Evolutionary conservation across 2,113 vertebrate genomes (phyloP).

Genomic region (Melospiza georgiana): DNA sequence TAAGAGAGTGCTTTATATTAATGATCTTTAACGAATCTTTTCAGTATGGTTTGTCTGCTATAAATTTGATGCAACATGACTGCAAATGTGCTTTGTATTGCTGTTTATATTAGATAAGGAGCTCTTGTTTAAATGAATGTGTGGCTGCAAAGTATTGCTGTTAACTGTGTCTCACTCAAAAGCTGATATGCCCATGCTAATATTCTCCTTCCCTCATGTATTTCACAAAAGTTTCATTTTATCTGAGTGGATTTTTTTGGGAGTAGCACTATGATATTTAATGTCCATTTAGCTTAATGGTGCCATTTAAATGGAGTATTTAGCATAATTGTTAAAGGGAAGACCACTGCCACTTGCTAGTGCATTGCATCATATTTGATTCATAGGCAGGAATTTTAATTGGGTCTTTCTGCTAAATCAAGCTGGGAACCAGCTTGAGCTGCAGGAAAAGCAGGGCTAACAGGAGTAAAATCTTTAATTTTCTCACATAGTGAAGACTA

Average conservation of each 20-base stretch:
- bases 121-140: not conserved
- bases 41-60: not conserved
- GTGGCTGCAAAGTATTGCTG: not conserved
- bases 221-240: not conserved
- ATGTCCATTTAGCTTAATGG: not conserved
- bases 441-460: not conserved
- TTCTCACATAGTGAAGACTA: not conserved
- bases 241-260: not conserved
- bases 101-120: conserved; percentile 19
- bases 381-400: conserved; percentile 6
- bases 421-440: not conserved
- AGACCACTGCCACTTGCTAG: not conserved
- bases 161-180: not conserved
- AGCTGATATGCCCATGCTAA: not conserved
- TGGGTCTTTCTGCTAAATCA: conserved; percentile 5
- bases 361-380: not conserved
- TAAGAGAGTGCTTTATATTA: not conserved
- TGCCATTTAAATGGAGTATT: not conserved
- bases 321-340: not conserved
- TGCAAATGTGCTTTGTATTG: not conserved
- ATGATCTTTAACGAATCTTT: not conserved
- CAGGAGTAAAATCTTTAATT: conserved; percentile 3
- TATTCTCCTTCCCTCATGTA: not conserved
- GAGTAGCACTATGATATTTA: not conserved
- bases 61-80: not conserved